Percentiles rank a stretch among this genome's conserved stretches.
These are phyloP conservation scores for Ciconia stormi DNA, from an alignment of 2,113 vertebrate species.

Conservation along the genomic window DNA sequence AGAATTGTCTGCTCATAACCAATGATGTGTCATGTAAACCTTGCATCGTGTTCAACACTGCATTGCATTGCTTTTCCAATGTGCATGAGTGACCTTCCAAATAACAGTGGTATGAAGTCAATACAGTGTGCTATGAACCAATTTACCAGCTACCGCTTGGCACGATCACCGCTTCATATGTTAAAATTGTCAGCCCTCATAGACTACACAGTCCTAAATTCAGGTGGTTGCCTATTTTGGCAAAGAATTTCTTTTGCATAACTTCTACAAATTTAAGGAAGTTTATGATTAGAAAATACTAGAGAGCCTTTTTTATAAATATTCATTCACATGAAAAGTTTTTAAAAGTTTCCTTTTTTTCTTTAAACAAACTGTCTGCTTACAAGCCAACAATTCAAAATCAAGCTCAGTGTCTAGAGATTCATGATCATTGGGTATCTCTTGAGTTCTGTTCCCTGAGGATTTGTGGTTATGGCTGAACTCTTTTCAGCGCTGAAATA, in stretches of 20 bases:
- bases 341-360: background rate
- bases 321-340: background rate
- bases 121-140: background rate
- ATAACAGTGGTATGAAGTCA: background rate
- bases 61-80: background rate
- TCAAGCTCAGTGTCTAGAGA: background rate
- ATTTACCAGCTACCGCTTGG: background rate
- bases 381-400: background rate
- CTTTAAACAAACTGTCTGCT: background rate
- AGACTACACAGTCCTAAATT: background rate
- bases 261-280: background rate
- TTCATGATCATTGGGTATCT: background rate
- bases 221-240: background rate
- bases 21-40: background rate
- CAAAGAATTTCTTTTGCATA: background rate
- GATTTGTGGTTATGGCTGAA: background rate
- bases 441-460: background rate
- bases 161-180: fast-evolving
- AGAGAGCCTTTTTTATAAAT: background rate
- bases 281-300: background rate
- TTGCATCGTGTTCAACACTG: background rate
- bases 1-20: background rate
- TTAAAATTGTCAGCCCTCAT: background rate
- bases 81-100: background rate
- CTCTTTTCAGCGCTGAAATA: background rate